A percentile compares a stretch with the other conserved stretches of the same genome.
Evolutionary conservation across 2,797 vertebrate genomes (phyloP).

Genomic region (Malacoctenus gilli): DNA sequence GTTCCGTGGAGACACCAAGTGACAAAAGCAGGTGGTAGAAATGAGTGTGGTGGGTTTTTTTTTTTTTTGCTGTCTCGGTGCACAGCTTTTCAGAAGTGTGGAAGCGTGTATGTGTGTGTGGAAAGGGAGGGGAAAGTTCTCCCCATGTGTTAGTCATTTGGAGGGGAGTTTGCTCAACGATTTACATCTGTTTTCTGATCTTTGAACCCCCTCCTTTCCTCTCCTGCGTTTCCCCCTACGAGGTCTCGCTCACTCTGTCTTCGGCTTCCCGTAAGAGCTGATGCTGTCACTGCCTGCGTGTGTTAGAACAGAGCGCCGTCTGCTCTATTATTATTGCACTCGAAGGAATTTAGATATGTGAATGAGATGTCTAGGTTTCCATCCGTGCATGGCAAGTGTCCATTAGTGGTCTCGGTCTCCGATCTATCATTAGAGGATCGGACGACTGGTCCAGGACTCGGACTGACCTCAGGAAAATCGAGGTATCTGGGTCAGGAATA

Average conservation of each 20-base stretch:
- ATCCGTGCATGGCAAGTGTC: conserved; percentile 45
- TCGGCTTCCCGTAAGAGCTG: conserved; percentile 66
- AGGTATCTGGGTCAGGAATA: conserved; percentile 58
- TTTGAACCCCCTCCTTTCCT: conserved; percentile 77
- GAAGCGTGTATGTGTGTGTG: conserved; percentile 7
- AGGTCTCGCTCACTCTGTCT: conserved; percentile 38
- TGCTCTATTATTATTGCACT: conserved; percentile 55
- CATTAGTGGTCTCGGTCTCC: conserved; percentile 60
- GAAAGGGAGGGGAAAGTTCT: conserved; percentile 46
- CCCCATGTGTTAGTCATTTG: conserved; percentile 86
- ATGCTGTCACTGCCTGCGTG: conserved; percentile 58
- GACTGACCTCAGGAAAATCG: conserved; percentile 50
- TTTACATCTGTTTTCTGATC: conserved; percentile 87
- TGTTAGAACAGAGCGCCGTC: conserved; percentile 47
- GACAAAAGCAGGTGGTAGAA: conserved; percentile 50
- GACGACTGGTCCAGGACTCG: conserved; percentile 39
- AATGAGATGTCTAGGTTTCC: conserved; percentile 65
- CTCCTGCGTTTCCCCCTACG: conserved; percentile 42
- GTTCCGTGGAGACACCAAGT: conserved; percentile 1
- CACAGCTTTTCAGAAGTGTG: conserved; percentile 19
- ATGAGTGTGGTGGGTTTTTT: conserved; percentile 21
- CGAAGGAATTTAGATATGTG: conserved; percentile 58
- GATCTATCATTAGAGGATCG: conserved; percentile 53
- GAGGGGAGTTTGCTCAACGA: conserved; percentile 75
- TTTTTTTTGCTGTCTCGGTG: conserved; percentile 5